These are phyloP conservation scores for Andrena dorsata DNA, from an alignment of 2,888 invertebrate species.

Conservation along the genomic window DNA sequence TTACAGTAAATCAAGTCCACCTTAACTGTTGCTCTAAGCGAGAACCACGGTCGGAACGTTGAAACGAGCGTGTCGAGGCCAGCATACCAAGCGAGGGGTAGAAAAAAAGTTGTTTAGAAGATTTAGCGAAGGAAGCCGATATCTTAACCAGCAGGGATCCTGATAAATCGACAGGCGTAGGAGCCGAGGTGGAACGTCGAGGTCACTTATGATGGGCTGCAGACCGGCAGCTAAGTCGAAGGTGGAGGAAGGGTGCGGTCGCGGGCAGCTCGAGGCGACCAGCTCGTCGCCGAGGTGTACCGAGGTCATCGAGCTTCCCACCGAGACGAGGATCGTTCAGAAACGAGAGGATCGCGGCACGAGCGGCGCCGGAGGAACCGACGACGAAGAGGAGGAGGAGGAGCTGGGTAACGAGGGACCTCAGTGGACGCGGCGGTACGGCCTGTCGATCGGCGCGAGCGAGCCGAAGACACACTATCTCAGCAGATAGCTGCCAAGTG, in stretches of 20 bases:
- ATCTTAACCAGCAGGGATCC: slow-evolving; percentile 1
- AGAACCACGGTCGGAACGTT: not conserved
- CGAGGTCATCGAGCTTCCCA: slow-evolving; percentile 64
- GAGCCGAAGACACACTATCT: not conserved
- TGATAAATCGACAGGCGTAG: slow-evolving; percentile 10
- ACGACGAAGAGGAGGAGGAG: slow-evolving; percentile 55
- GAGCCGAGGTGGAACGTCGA: slow-evolving; percentile 38
- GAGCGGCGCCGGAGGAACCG: slow-evolving; percentile 45
- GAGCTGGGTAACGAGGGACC: slow-evolving; percentile 15
- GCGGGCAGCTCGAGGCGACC: slow-evolving; percentile 68
- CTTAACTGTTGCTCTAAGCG: not conserved
- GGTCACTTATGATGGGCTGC: slow-evolving; percentile 80
- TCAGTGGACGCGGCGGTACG: slow-evolving; percentile 1
- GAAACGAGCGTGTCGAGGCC: not conserved
- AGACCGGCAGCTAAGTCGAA: slow-evolving; percentile 77
- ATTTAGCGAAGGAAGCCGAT: not conserved
- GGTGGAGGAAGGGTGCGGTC: slow-evolving; percentile 77
- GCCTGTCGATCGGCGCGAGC: slow-evolving; percentile 16
- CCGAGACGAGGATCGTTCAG: slow-evolving; percentile 59
- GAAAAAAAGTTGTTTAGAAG: not conserved
- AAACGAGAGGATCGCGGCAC: slow-evolving; percentile 36
- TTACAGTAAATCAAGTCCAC: not conserved
- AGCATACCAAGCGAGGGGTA: not conserved
- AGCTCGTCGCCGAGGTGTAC: slow-evolving; percentile 63
- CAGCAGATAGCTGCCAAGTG: slow-evolving; percentile 82